Percentiles rank a stretch among this genome's conserved stretches.
Evolutionary conservation across 2,797 vertebrate genomes (phyloP).

Genomic region (Megaceryle alcyon): DNA sequence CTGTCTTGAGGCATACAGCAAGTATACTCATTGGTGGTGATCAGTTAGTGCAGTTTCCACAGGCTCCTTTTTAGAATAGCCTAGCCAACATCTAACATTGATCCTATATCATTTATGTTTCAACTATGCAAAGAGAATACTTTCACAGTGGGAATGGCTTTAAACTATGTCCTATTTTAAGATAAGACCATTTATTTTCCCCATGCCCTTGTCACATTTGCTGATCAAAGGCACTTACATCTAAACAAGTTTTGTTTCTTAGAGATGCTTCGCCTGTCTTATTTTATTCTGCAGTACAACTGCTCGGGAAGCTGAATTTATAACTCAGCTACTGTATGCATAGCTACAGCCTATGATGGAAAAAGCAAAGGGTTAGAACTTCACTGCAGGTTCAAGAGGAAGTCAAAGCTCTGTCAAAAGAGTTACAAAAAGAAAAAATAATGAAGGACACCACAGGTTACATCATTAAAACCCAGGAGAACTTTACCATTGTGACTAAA

Average conservation of each 20-base stretch:
- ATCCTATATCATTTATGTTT: conserved; percentile 43
- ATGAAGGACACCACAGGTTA: neutral
- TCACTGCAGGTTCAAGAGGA: neutral
- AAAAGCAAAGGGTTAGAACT: neutral
- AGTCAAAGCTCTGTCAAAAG: neutral
- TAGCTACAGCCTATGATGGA: neutral
- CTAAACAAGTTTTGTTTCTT: conserved; percentile 41
- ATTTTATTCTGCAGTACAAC: conserved; percentile 10
- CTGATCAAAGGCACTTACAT: conserved; percentile 42
- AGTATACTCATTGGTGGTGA: neutral
- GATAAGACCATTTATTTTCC: conserved; percentile 48
- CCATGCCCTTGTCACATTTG: conserved; percentile 2
- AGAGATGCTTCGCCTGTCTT: neutral
- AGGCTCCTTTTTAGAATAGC: neutral
- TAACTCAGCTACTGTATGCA: neutral
- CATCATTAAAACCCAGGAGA: neutral
- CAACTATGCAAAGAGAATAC: conserved; percentile 13
- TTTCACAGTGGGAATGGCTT: conserved; percentile 12
- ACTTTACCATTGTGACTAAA: neutral
- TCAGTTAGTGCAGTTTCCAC: neutral
- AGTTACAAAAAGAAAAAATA: neutral
- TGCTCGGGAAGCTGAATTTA: neutral
- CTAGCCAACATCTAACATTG: neutral
- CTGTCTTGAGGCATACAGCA: neutral
- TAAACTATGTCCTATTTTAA: conserved; percentile 50